Percentiles rank a stretch among this genome's conserved stretches.
phyloP scores from a whole-genome alignment of 2,888 invertebrate species.

The Euzetes globulus region DNA sequence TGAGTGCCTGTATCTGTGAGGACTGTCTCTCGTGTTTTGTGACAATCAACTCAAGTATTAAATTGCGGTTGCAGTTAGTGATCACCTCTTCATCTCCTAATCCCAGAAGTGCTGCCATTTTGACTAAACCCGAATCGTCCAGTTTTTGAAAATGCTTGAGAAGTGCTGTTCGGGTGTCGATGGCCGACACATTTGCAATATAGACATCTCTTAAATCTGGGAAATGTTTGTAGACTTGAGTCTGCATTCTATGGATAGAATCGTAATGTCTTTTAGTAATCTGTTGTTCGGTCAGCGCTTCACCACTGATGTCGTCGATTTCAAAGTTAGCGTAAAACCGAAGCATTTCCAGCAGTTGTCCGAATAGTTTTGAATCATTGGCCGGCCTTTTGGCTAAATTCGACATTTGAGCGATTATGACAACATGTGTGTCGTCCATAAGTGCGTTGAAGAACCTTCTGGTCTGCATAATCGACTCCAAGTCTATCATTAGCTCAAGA shows the following conservation, averaged over 20 bases:
- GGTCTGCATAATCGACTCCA: constrained; percentile 90
- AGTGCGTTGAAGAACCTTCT: constrained; percentile 93
- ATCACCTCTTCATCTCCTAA: constrained; percentile 20
- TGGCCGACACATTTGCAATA: constrained; percentile 83
- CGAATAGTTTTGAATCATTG: constrained; percentile 79
- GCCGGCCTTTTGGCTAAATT: constrained; percentile 57
- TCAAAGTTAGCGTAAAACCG: constrained; percentile 96
- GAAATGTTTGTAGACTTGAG: constrained; percentile 86
- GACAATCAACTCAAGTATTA: constrained; percentile 70
- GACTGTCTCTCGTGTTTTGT: constrained; percentile 68
- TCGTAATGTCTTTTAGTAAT: constrained; percentile 90
- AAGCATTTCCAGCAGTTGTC: constrained; percentile 83
- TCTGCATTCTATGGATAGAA: constrained; percentile 81
- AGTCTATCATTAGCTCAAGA: constrained; percentile 87
- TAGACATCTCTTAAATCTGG: constrained; percentile 76
- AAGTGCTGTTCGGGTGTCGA: constrained; percentile 78
- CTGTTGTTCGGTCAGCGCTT: constrained; percentile 83
- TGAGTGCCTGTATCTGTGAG: constrained; percentile 87
- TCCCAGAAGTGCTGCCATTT: constrained; percentile 9
- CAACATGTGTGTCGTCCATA: constrained; percentile 85
- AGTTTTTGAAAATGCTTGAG: constrained; percentile 73
- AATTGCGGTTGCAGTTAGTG: constrained; percentile 56
- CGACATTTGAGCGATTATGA: constrained; percentile 78
- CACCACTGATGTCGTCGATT: constrained; percentile 92
- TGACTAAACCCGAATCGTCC: constrained; percentile 62